These are phyloP conservation scores for Porphyrio hochstetteri DNA, from an alignment of 2,113 vertebrate genomes.

Conservation along the genomic window DNA sequence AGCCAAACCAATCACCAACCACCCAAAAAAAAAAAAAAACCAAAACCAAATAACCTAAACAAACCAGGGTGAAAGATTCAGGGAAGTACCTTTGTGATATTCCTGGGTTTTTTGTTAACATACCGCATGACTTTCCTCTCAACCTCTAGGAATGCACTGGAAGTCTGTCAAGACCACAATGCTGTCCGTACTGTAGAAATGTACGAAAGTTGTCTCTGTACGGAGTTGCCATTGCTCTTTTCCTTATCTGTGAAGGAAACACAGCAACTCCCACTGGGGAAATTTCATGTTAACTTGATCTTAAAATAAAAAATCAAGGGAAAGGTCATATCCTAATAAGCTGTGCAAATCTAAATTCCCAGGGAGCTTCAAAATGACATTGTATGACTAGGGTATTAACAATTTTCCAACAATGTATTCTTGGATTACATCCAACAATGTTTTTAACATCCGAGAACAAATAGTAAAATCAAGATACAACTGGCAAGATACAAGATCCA, in stretches of 20 bases:
- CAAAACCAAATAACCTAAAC: not conserved
- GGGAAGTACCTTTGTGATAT: constrained; percentile 66
- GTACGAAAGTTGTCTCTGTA: constrained; percentile 54
- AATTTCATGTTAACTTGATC: constrained; percentile 86
- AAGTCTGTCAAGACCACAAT: constrained; percentile 61
- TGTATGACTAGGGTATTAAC: constrained; percentile 68
- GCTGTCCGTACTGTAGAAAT: constrained; percentile 36
- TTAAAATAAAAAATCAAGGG: constrained; percentile 93
- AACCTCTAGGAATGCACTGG: constrained; percentile 48
- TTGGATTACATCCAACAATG: constrained; percentile 66
- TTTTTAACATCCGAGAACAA: constrained; percentile 41
- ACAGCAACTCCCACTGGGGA: constrained; percentile 84
- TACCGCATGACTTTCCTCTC: constrained; percentile 62
- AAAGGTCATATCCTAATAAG: constrained; percentile 93
- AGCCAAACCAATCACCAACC: not conserved
- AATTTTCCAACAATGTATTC: constrained; percentile 71
- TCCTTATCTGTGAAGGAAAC: constrained; percentile 91
- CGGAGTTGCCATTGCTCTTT: constrained; percentile 77
- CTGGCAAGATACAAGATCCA: not conserved
- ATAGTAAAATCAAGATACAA: constrained; percentile 45
- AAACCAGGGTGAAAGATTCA: constrained; percentile 7
- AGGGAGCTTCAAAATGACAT: constrained; percentile 81
- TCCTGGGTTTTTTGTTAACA: constrained; percentile 17
- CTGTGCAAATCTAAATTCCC: constrained; percentile 88
- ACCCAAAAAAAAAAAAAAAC: not conserved